Base-by-base conservation (phyloP, 2,797 vertebrate species). In the Chaenodraco wilsoni region DNA sequence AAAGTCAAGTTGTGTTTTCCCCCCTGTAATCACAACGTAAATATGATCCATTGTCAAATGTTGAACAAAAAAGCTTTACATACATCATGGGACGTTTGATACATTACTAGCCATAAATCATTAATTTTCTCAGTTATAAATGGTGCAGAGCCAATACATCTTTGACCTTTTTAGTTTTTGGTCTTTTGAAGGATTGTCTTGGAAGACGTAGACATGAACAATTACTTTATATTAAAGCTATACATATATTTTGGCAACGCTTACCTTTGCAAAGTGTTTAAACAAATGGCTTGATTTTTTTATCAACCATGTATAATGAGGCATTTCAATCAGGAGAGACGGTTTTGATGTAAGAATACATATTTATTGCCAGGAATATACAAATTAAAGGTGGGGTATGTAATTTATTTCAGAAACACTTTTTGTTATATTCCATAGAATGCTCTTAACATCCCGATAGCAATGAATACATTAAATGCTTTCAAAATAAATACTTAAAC, bases 21-120 rank as follows among this genome's bases (percentile, higher is more conserved):
- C 3, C 1, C 1, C n/a, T 19, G 23, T 74, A 79, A 84, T 84
- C 69, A 65, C 44, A 76, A 74, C 2, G 2, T 70, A 62, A 67
- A 81, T 75, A 72, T 74, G 67, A 84, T 81, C 65, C 60, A 21
- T 76, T 58, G 33, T 86, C 75, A 83, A n/a, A 55, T 65, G 45
- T 58, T 41, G 31, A 67, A 78, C 31, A 59, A 54, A 72, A 50
- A 48, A 46, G 52, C 61, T 87, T 63, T 74, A 82, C 69, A 72
- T 84, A 74, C 56, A 46, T 74, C 71, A 57, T 66, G 56, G 66
- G 80, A 81, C 69, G 54, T 85, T 78, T 81, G 74, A 82, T 90
- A 59, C 60, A 88, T 83, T 74, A 52, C 76, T 40, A 10, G n/a
- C 52, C 50, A 84, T 89, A 82, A 66, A 84, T 91, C 81, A 82